Base-by-base conservation (phyloP, 2,113 vertebrate species). In the Malurus cyaneus region DNA sequence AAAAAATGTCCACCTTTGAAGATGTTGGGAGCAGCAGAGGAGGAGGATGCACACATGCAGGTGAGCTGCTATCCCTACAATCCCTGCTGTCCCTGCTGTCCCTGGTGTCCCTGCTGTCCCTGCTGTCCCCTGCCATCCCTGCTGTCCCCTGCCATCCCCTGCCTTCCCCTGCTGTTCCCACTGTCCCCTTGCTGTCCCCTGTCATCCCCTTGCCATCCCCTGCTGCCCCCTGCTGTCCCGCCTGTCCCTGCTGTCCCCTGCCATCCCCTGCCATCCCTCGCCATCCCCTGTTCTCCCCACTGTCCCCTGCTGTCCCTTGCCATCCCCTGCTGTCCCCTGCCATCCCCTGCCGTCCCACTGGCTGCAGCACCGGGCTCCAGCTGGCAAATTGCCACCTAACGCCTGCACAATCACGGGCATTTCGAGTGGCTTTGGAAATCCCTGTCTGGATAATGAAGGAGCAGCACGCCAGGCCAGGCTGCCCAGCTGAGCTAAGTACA, bases 401-500 rank as follows among this genome's bases (percentile, higher is more conserved):
- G 2, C 8, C 3, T 24, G 61, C 42, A 84, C 65, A 93, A 96
- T 96, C 78, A 96, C 0, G 39, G 89, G 44, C 57, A 86, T 89
- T 96, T 86, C 44, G 31, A 81, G 46, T 4, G 44, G 65, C 70
- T 95, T 88, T 73, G 6, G 12, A 79, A 50, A 64, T 80, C 84
- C 89, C 89, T 26, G 8, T 47, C 24, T 71, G 42, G 95, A 92
- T 96, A 97, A 97, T 66, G 62, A 95, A 8, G 29, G 50, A 94
- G 85, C 2, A 0, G 44, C 10, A 4, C 3, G 1, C 12, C 41
- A 25, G 85, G 67, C 64, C 39, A 19, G 60, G 80, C 36, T 1
- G 0, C 70, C 94, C 96, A 47, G 86, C 96, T 76, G 94, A 82
- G 95, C 67, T 96, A 96, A 97, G 61, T 80, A 60, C 60, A 49